These are phyloP conservation scores for Porphyrio hochstetteri DNA, from an alignment of 2,113 vertebrate genomes.

Conservation along the genomic window DNA sequence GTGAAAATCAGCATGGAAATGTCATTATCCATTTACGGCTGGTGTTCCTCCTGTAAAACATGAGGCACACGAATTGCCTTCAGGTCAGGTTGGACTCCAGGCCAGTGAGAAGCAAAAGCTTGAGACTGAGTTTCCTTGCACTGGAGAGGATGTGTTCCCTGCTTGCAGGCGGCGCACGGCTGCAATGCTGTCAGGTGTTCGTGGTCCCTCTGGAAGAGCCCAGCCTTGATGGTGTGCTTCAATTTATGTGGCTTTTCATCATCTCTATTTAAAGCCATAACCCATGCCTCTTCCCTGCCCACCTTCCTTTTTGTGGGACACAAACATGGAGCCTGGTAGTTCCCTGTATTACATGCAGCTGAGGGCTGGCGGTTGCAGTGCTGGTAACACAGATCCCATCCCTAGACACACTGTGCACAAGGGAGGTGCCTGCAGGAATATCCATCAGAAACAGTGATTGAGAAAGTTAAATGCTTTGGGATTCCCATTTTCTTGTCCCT, in stretches of 20 bases:
- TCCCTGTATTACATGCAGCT: not conserved
- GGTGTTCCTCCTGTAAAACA: not conserved
- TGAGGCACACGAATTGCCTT: not conserved
- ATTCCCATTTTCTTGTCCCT: not conserved
- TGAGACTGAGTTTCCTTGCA: not conserved
- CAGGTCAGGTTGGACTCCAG: not conserved
- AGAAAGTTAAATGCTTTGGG: not conserved
- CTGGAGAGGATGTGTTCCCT: not conserved
- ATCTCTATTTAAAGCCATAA: not conserved
- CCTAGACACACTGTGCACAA: not conserved
- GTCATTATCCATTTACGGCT: not conserved
- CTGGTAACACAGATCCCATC: not conserved
- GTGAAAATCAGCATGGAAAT: not conserved
- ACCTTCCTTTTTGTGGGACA: not conserved
- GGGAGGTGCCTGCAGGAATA: not conserved
- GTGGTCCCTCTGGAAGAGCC: not conserved
- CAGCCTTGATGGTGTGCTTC: not conserved
- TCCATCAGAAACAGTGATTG: not conserved
- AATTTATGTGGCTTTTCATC: not conserved
- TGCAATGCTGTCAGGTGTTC: not conserved
- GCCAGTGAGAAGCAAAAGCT: not conserved
- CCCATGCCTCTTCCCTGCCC: not conserved
- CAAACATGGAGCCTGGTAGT: not conserved
- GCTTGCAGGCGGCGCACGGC: not conserved
- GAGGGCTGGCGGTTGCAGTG: not conserved